phyloP scores from a whole-genome alignment of 2,888 invertebrate genomes.

The Phlogophora meticulosa region DNA sequence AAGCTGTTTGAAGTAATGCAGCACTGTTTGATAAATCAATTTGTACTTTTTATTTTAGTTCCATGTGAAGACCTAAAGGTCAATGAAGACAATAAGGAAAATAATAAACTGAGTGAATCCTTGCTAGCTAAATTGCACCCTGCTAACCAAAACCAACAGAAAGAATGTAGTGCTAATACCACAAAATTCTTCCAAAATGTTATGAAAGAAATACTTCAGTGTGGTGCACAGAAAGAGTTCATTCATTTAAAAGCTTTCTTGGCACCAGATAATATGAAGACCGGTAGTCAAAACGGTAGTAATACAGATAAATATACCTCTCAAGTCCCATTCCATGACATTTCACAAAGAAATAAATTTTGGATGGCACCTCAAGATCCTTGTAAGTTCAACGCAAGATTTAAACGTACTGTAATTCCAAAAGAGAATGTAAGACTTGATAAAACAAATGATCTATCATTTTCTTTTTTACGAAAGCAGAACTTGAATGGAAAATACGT shows the following conservation, averaged over 20 bases:
- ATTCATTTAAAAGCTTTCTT: slow-evolving; percentile 40
- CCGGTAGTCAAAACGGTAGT: slow-evolving; percentile 8
- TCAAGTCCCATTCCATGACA: slow-evolving; percentile 7
- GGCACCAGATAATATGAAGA: slow-evolving; percentile 8
- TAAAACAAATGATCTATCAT: slow-evolving; percentile 62
- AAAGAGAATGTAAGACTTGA: slow-evolving; percentile 1
- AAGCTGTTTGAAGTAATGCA: background rate
- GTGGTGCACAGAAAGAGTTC: slow-evolving; percentile 60
- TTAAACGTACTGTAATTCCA: background rate
- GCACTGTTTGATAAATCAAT: background rate
- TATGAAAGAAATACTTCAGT: slow-evolving; percentile 74
- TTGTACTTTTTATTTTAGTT: slow-evolving; percentile 27
- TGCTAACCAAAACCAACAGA: slow-evolving; percentile 5
- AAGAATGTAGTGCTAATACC: slow-evolving; percentile 69
- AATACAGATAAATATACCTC: background rate
- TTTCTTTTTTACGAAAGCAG: slow-evolving; percentile 67
- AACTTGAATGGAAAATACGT: slow-evolving; percentile 10
- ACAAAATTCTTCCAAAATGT: slow-evolving; percentile 74
- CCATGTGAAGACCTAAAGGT: background rate
- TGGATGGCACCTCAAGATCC: background rate
- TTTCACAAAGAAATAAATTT: slow-evolving; percentile 19
- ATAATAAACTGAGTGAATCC: slow-evolving; percentile 25
- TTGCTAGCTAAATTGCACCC: slow-evolving; percentile 11
- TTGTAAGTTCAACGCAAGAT: background rate
- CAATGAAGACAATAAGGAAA: background rate